Base-by-base conservation (phyloP, 2,113 vertebrate species). In the Acrocephalus arundinaceus region DNA sequence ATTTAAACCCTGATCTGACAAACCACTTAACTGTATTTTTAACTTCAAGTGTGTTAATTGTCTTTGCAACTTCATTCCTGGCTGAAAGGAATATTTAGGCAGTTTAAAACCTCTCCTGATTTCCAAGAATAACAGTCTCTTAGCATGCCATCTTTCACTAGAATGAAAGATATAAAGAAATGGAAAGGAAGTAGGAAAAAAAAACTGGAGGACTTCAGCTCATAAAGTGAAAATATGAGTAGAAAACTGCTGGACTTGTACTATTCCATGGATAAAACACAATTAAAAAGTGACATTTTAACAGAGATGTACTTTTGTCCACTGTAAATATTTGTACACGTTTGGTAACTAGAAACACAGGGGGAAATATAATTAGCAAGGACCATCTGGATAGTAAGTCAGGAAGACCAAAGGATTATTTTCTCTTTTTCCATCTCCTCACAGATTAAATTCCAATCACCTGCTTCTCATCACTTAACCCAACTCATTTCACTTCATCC, bases 291-390 rank as follows among this genome's bases (percentile, higher is more conserved):
- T 63, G 35, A 45, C 57, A 84, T 65, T 93, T 86, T 78, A 89
- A 85, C n/a, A 65, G 59, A 85, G n/a, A 37, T 66, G 10, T 43
- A 33, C 66, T 87, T 95, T 78, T 3, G 19, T 84, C 76, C 68
- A 21, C 24, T 86, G 41, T 84, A 95, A 94, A 95, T 92, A 70
- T 90, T 93, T 96, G 85, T 81, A 90, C 25, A 25, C 41, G 17
- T 73, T 84, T 95, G 71, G 66, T 65, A 84, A 81, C 25, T 71
- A 67, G 80, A 90, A 68, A 16, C 65, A 77, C 68, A 67, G 59
- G 45, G 79, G 48, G 52, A 66, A 93, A 61, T 72, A 72, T 31
- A 84, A 86, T 90, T 84, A 74, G 21, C 0, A 0, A 91, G 71
- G 63, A 55, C 73, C 59, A 66, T 93, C 87, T 94, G 76, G 72